A percentile compares a stretch with the other conserved stretches of the same genome.
Evolutionary conservation across 2,113 vertebrate species (phyloP).

Genomic region (Rhea pennata): DNA sequence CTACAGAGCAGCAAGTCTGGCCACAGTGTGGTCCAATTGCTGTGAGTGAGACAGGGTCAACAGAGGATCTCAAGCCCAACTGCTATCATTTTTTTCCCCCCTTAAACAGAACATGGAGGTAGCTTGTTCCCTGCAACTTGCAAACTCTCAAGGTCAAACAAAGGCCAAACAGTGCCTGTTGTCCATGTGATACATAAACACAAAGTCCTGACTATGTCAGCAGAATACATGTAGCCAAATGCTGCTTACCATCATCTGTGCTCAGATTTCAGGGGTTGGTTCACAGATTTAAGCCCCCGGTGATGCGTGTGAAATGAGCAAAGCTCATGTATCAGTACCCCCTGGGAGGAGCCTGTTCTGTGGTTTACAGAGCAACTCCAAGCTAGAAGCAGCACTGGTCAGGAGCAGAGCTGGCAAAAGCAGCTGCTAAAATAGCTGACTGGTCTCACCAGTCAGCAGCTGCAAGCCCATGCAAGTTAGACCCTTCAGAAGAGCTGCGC

Average conservation of each 20-base stretch:
- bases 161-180: conserved; percentile 45
- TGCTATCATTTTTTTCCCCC: not conserved
- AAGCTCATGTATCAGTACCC: conserved; percentile 56
- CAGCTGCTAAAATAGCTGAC: conserved; percentile 49
- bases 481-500: not conserved
- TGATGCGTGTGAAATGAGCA: conserved; percentile 42
- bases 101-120: not conserved
- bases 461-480: conserved; percentile 7
- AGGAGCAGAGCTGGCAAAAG: not conserved
- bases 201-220: conserved; percentile 55
- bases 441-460: conserved; percentile 15
- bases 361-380: not conserved
- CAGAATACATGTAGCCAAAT: conserved; percentile 58
- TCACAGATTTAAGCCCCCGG: conserved; percentile 49
- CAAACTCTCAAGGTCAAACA: conserved; percentile 64
- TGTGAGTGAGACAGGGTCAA: not conserved
- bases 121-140: not conserved
- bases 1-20: not conserved
- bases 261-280: conserved; percentile 65
- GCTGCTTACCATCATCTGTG: conserved; percentile 22
- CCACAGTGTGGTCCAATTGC: not conserved
- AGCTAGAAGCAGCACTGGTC: not conserved
- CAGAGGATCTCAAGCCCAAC: not conserved
- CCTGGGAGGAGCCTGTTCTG: not conserved
- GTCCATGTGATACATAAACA: conserved; percentile 63